Conservation (phyloP, 2,888 invertebrate species). For the Temnothorax ravouxi region DNA sequence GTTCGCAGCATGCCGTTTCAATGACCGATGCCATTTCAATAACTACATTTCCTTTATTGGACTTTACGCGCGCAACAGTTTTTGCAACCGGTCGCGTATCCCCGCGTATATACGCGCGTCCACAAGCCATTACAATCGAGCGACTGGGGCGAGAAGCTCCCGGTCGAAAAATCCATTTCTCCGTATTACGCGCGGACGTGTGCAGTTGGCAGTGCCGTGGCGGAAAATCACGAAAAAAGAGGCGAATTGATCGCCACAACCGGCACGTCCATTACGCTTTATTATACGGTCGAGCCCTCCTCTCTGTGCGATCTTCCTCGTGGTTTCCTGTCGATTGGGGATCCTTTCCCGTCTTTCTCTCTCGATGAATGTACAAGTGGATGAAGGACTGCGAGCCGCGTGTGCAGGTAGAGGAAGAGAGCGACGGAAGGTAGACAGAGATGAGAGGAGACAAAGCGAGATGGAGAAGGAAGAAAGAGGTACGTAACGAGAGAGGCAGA, state of each 20-base stretch:
- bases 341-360: conserved; percentile 58
- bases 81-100: conserved; percentile 30
- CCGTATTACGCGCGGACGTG: conserved; percentile 61
- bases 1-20: background rate
- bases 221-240: conserved; percentile 72
- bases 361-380: conserved; percentile 18
- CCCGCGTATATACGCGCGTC: conserved; percentile 6
- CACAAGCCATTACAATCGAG: conserved; percentile 50
- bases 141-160: conserved; percentile 22
- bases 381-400: conserved; percentile 11
- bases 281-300: conserved; percentile 70
- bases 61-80: conserved; percentile 55
- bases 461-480: conserved; percentile 53
- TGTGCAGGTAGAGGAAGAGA: conserved; percentile 19
- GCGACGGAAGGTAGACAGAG: conserved; percentile 61
- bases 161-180: conserved; percentile 70
- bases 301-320: conserved; percentile 74
- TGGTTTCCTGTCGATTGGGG: conserved; percentile 79
- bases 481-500: conserved; percentile 36
- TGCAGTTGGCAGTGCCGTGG: conserved; percentile 56
- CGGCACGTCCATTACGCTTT: conserved; percentile 75
- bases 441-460: conserved; percentile 40
- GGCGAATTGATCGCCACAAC: conserved; percentile 73
- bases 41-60: conserved; percentile 45
- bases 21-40: conserved; percentile 48